Conservation (phyloP, 2,888 invertebrate species). For the Spodoptera exigua region DNA sequence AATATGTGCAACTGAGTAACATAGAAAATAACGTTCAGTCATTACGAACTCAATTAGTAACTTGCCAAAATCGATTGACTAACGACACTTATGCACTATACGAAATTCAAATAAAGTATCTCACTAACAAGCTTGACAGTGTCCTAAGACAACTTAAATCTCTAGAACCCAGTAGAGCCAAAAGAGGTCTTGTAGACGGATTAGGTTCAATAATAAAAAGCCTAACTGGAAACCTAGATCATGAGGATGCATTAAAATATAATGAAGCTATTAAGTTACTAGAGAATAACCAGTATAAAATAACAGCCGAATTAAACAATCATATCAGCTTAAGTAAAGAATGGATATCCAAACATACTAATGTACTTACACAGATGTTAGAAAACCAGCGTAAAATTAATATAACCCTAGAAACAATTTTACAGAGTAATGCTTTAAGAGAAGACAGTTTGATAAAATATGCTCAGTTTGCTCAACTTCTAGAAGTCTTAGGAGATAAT, state of each 20-base stretch:
- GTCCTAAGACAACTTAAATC: conserved; percentile 5
- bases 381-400: neutral
- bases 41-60: neutral
- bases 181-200: neutral
- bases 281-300: neutral
- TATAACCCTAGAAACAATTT: neutral
- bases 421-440: neutral
- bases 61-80: neutral
- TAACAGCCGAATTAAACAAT: neutral
- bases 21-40: neutral
- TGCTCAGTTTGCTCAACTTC: neutral
- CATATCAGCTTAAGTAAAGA: neutral
- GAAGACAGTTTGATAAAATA: neutral
- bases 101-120: conserved; percentile 3
- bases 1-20: neutral
- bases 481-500: neutral
- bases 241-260: neutral
- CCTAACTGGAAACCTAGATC: neutral
- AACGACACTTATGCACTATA: neutral
- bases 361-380: neutral
- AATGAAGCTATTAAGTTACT: neutral
- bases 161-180: neutral
- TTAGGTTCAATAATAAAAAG: too few relatives aligned
- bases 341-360: too few relatives aligned
- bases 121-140: conserved; percentile 5